Evolutionary conservation across 1,140 invertebrate species (phyloP).

Genomic region (Temnothorax longispinosus): DNA sequence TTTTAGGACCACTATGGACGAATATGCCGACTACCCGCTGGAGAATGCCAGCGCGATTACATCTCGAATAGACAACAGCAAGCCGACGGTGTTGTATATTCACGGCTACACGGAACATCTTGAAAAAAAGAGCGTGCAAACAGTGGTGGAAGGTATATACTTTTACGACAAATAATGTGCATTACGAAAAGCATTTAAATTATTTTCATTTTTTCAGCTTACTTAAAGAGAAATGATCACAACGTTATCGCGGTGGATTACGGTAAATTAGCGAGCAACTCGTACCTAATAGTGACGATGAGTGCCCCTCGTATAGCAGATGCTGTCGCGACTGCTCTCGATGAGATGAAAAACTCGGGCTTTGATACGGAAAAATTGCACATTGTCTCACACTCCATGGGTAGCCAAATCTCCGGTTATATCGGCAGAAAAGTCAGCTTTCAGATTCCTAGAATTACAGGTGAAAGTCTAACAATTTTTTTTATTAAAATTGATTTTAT

Average conservation of each 20-base stretch:
- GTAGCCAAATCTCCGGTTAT: slow-evolving; percentile 90
- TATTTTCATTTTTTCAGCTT: slow-evolving; percentile 74
- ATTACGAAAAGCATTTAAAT: slow-evolving; percentile 9
- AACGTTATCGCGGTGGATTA: slow-evolving; percentile 87
- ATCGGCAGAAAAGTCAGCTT: slow-evolving; percentile 85
- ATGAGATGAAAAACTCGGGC: slow-evolving; percentile 71
- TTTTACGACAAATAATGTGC: not conserved
- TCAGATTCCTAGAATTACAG: slow-evolving; percentile 78
- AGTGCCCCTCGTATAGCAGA: slow-evolving; percentile 83
- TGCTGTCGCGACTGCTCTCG: slow-evolving; percentile 61
- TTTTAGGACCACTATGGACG: slow-evolving; percentile 54
- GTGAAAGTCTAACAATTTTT: slow-evolving; percentile 60
- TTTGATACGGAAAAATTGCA: slow-evolving; percentile 86
- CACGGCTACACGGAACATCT: slow-evolving; percentile 80
- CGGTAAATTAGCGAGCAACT: slow-evolving; percentile 86
- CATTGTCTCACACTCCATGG: slow-evolving; percentile 91
- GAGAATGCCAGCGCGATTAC: slow-evolving; percentile 38
- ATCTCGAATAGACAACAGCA: slow-evolving; percentile 52
- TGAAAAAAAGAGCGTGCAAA: slow-evolving; percentile 71
- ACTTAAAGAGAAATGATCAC: slow-evolving; percentile 76
- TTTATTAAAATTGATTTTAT: not conserved
- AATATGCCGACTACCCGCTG: slow-evolving; percentile 63
- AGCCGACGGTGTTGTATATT: slow-evolving; percentile 80
- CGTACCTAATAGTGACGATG: slow-evolving; percentile 85
- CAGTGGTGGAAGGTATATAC: slow-evolving; percentile 78